Conservation (phyloP, 2,113 vertebrate species). For the Oophaga pumilio region DNA sequence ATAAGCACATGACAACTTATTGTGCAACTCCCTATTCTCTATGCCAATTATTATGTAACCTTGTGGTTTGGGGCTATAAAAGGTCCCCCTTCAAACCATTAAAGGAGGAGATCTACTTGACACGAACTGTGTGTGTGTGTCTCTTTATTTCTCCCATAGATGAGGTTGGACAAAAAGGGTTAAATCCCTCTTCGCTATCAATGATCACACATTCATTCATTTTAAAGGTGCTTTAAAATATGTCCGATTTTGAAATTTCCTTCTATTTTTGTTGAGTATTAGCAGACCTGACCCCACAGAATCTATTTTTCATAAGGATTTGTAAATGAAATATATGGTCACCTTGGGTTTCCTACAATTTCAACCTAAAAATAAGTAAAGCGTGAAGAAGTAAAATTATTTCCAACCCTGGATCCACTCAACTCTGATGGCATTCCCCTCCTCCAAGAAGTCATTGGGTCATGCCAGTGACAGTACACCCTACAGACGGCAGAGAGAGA, state of each 20-base stretch:
- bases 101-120: too few species aligned
- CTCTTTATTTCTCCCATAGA: too few species aligned
- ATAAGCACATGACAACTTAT: too few species aligned
- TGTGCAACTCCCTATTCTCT: too few species aligned
- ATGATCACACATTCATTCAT: too few species aligned
- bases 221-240: background rate
- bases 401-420: background rate
- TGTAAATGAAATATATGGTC: constrained; percentile 21
- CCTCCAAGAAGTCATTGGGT: background rate
- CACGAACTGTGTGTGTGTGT: too few species aligned
- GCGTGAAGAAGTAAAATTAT: constrained; percentile 7
- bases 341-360: background rate
- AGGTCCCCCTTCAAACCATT: too few species aligned
- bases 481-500: background rate
- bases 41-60: too few species aligned
- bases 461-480: background rate
- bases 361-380: constrained; percentile 7
- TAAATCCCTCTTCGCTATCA: too few species aligned
- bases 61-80: too few species aligned
- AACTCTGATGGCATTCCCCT: background rate
- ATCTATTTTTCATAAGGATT: constrained; percentile 14
- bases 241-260: background rate
- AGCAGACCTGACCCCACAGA: background rate
- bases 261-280: background rate
- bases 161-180: too few species aligned